These are phyloP conservation scores for Linepithema humile DNA, from an alignment of 1,140 invertebrate species.

Conservation along the genomic window DNA sequence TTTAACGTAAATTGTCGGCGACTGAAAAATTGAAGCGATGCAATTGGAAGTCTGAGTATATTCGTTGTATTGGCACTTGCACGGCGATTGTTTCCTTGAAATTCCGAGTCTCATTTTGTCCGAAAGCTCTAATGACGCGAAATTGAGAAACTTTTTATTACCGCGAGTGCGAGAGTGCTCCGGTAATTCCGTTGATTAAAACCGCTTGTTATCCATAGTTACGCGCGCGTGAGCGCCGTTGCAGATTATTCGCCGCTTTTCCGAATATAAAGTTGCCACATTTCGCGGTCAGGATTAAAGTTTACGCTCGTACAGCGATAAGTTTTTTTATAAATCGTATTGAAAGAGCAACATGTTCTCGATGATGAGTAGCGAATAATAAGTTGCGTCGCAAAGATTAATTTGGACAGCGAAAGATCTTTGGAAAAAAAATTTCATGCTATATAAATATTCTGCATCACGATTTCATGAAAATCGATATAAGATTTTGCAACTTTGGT, in stretches of 20 bases:
- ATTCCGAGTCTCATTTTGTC: constrained; percentile 56
- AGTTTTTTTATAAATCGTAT: constrained; percentile 40
- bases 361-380: not conserved
- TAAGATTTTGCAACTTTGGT: not conserved
- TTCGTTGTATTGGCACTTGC: not conserved
- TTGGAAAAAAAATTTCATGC: not conserved
- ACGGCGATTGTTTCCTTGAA: constrained; percentile 39
- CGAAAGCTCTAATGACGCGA: constrained; percentile 56
- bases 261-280: constrained; percentile 47
- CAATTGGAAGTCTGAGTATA: not conserved
- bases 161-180: constrained; percentile 38
- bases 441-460: not conserved
- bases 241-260: constrained; percentile 52
- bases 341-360: not conserved
- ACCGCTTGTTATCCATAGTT: constrained; percentile 57
- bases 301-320: constrained; percentile 13
- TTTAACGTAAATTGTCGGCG: not conserved
- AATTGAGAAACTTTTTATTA: constrained; percentile 59
- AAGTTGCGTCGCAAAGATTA: not conserved
- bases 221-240: constrained; percentile 43
- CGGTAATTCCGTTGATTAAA: constrained; percentile 57
- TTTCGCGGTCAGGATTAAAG: constrained; percentile 46
- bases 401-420: not conserved
- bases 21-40: constrained; percentile 8
- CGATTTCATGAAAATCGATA: not conserved